These are phyloP conservation scores for Porites lobata DNA, from an alignment of 92 coral and sea anemone species.

Conservation along the genomic window DNA sequence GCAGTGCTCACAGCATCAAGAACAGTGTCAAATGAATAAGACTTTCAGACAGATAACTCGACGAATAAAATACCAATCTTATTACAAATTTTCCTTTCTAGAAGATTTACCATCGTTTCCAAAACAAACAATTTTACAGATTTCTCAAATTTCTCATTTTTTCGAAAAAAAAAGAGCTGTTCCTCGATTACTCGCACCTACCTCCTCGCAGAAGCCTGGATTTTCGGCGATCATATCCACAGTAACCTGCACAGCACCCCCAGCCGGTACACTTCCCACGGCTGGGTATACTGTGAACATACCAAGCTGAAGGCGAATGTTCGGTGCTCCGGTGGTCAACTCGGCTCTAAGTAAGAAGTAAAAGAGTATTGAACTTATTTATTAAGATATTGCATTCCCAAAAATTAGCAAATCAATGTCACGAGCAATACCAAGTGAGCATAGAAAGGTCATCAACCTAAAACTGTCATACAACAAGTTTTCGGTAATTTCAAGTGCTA, in stretches of 20 bases:
- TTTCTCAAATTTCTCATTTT: too few relatives aligned
- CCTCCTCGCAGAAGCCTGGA: conserved; percentile 94
- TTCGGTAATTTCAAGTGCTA: too few relatives aligned
- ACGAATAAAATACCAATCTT: too few relatives aligned
- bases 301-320: conserved; percentile 97
- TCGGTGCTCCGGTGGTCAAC: conserved; percentile 85
- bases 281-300: conserved; percentile 99
- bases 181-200: conserved; percentile 18
- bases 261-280: conserved; percentile 88
- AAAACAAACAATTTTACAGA: too few relatives aligned
- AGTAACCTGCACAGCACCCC: conserved; percentile 82
- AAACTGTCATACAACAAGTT: too few relatives aligned
- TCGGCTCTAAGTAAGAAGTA: conserved; percentile 70
- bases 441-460: too few relatives aligned
- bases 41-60: neutral
- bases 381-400: too few relatives aligned
- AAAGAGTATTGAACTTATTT: neutral
- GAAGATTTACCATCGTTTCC: too few relatives aligned
- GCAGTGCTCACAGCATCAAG: neutral
- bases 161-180: too few relatives aligned
- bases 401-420: too few relatives aligned
- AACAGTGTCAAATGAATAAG: neutral
- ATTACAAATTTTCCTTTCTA: too few relatives aligned
- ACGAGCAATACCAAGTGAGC: too few relatives aligned
- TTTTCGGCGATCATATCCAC: conserved; percentile 96